These are phyloP conservation scores for Brachionus rubens DNA, from an alignment of 1,140 invertebrate genomes.

Conservation along the genomic window DNA sequence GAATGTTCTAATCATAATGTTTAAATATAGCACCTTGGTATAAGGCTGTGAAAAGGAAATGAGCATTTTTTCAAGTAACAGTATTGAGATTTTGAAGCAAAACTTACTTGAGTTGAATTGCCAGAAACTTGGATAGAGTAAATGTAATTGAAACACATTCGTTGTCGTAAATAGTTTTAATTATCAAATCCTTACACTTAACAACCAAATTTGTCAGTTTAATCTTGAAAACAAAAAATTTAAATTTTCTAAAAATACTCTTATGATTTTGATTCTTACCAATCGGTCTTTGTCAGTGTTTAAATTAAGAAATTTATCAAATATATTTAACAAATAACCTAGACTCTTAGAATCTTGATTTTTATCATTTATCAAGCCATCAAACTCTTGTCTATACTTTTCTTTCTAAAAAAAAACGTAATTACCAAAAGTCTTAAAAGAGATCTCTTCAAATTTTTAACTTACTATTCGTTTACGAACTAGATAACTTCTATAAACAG, in stretches of 20 bases:
- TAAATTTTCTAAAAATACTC: not conserved
- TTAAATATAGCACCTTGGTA: too few species aligned
- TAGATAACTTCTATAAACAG: not conserved
- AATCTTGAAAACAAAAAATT: not conserved
- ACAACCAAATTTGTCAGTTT: slow-evolving; percentile 22
- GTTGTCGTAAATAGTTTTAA: not conserved
- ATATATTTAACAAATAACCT: not conserved
- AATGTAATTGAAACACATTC: not conserved
- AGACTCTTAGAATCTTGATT: not conserved
- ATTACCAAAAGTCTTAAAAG: not conserved
- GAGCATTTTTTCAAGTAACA: too few species aligned
- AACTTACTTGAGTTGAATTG: slow-evolving; percentile 10
- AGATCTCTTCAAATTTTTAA: not conserved
- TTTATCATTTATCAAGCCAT: not conserved
- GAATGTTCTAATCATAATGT: too few species aligned
- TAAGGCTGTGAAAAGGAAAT: too few species aligned
- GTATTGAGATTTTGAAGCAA: not conserved
- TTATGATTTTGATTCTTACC: not conserved
- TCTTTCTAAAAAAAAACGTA: not conserved
- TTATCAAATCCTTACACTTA: slow-evolving; percentile 13
- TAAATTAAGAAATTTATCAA: slow-evolving; percentile 8
- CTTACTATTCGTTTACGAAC: slow-evolving; percentile 39
- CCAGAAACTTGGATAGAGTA: slow-evolving; percentile 6
- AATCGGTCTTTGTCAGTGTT: slow-evolving; percentile 21
- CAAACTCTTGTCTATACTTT: slow-evolving; percentile 12